These are phyloP conservation scores for Mya arenaria DNA, from an alignment of 1,140 invertebrate species.

Conservation along the genomic window DNA sequence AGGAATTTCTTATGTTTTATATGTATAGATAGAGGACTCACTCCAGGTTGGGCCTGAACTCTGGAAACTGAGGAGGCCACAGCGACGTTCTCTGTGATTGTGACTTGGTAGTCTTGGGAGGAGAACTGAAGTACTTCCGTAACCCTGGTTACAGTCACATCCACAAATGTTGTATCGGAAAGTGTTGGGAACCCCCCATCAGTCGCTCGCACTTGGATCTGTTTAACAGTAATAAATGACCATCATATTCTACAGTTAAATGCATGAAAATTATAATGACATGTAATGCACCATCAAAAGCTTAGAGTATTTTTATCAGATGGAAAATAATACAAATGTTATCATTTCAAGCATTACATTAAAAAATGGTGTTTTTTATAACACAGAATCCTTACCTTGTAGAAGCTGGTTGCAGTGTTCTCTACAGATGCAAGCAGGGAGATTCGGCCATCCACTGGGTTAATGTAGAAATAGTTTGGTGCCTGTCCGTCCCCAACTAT, in stretches of 20 bases:
- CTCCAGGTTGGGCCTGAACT: slow-evolving; percentile 57
- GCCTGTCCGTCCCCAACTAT: slow-evolving; percentile 68
- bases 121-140: slow-evolving; percentile 62
- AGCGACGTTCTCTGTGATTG: slow-evolving; percentile 65
- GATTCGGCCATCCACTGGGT: slow-evolving; percentile 59
- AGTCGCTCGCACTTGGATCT: slow-evolving; percentile 66
- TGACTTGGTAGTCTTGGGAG: slow-evolving; percentile 52
- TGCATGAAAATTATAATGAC: too few species aligned
- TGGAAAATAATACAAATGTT: too few species aligned
- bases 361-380: too few species aligned
- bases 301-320: too few species aligned
- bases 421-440: slow-evolving; percentile 57
- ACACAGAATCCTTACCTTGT: slow-evolving; percentile 63
- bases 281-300: neutral
- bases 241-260: neutral
- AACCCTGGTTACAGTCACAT: slow-evolving; percentile 60
- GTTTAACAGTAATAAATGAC: slow-evolving; percentile 15
- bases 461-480: slow-evolving; percentile 65
- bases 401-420: slow-evolving; percentile 57
- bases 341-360: too few species aligned
- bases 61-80: slow-evolving; percentile 39
- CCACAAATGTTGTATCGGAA: slow-evolving; percentile 52
- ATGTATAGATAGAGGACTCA: too few species aligned
- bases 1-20: too few species aligned
- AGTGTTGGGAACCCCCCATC: slow-evolving; percentile 66